phyloP scores from a whole-genome alignment of 2,797 vertebrate species.

The Notolabrus celidotus region DNA sequence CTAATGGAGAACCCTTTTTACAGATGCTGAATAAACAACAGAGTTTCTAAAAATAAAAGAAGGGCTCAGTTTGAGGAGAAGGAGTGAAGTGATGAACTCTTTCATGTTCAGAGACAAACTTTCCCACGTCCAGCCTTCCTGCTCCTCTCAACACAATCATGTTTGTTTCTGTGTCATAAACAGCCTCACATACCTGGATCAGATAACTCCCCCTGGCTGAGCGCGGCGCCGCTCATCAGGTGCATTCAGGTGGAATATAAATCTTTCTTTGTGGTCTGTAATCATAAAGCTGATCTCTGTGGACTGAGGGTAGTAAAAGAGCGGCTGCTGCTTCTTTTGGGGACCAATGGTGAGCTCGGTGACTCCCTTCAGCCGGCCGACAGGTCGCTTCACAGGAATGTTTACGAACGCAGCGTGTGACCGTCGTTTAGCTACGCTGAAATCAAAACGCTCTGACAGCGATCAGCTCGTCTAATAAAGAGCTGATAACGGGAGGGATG shows the following conservation, averaged over 20 bases:
- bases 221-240: constrained; percentile 38
- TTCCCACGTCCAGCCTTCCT: constrained; percentile 44
- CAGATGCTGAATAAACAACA: constrained; percentile 3
- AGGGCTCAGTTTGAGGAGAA: not conserved
- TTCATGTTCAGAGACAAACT: constrained; percentile 14
- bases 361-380: constrained; percentile 52
- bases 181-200: constrained; percentile 39
- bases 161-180: constrained; percentile 63
- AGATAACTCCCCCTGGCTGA: constrained; percentile 42
- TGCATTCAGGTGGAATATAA: constrained; percentile 56
- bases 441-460: too few relatives aligned
- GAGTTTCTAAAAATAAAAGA: constrained; percentile 9
- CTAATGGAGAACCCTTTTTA: not conserved
- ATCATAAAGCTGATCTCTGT: constrained; percentile 68
- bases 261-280: constrained; percentile 66
- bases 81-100: not conserved
- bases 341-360: constrained; percentile 42
- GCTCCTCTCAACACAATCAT: constrained; percentile 38
- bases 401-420: constrained; percentile 59
- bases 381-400: constrained; percentile 55
- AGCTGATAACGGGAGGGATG: constrained; percentile 22
- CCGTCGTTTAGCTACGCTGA: constrained; percentile 45
- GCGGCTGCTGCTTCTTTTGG: constrained; percentile 41
- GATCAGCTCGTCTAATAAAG: constrained; percentile 9
- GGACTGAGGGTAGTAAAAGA: constrained; percentile 57